These are phyloP conservation scores for Varanus salvator DNA, from an alignment of 2,113 vertebrate species.

Conservation along the genomic window DNA sequence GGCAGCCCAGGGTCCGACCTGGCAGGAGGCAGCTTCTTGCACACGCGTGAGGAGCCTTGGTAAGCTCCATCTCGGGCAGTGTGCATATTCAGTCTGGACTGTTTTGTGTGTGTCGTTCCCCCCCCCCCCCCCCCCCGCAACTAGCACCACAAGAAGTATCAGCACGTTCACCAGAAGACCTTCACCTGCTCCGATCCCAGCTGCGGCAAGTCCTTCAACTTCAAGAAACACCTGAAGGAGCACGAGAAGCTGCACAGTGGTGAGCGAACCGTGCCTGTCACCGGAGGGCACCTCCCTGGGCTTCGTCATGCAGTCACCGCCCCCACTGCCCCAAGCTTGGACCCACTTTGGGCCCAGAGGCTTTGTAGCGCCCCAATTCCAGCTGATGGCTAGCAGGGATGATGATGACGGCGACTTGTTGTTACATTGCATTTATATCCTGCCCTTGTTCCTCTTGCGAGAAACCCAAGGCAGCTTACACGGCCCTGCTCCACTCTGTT, in stretches of 20 bases:
- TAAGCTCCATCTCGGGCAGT: too few species aligned
- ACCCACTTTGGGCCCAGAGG: not conserved
- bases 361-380: not conserved
- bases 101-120: not conserved
- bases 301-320: not conserved
- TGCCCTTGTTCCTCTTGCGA: too few species aligned
- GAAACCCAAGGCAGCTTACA: too few species aligned
- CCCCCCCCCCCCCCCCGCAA: too few species aligned
- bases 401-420: too few species aligned
- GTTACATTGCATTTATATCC: too few species aligned
- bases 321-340: too few species aligned
- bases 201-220: constrained; percentile 85
- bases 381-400: not conserved
- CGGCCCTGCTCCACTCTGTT: too few species aligned
- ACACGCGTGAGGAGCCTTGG: too few species aligned
- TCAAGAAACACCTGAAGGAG: constrained; percentile 85
- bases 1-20: too few species aligned
- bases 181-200: constrained; percentile 80
- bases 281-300: not conserved
- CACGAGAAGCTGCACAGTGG: constrained; percentile 83
- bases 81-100: not conserved
- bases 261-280: constrained; percentile 56
- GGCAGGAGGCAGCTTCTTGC: too few species aligned
- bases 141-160: constrained; percentile 83
- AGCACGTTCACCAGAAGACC: constrained; percentile 83